Evolutionary conservation across 2,797 vertebrate genomes (phyloP).

Genomic region (Oophaga sylvatica): DNA sequence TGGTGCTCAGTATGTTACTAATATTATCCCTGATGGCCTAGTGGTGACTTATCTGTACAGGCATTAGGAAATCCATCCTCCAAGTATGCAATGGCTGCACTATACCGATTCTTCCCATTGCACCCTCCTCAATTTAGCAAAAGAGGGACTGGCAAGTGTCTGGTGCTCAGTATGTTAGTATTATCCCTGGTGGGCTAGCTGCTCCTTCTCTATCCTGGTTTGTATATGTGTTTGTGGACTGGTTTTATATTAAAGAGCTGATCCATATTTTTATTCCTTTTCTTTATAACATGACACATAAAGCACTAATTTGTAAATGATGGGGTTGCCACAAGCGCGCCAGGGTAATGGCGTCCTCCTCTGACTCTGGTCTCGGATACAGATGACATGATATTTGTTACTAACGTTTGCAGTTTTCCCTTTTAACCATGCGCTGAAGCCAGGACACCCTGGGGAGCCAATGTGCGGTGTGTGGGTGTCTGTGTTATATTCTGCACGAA

Average conservation of each 20-base stretch:
- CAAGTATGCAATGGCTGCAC: too few relatives aligned
- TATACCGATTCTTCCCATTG: too few relatives aligned
- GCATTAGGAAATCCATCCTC: too few relatives aligned
- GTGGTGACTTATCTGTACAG: too few relatives aligned
- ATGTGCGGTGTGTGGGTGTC: slow-evolving; percentile 3
- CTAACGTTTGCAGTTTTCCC: background rate
- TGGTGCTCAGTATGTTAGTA: too few relatives aligned
- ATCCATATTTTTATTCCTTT: background rate
- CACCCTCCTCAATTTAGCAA: too few relatives aligned
- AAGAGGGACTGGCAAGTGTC: too few relatives aligned
- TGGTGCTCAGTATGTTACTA: too few relatives aligned
- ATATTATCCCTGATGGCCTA: too few relatives aligned
- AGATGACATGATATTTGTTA: background rate
- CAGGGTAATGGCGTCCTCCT: background rate
- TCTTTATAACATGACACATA: background rate
- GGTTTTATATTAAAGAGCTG: background rate
- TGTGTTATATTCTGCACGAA: background rate
- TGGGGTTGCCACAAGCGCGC: background rate
- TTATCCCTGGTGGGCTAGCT: background rate
- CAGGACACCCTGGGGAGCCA: background rate
- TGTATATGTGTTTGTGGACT: background rate
- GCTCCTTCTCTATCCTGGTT: background rate
- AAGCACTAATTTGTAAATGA: too few relatives aligned
- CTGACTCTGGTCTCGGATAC: background rate
- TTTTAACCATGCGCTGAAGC: background rate